Percentiles rank a stretch among this genome's conserved stretches.
phyloP scores from a whole-genome alignment of 2,888 invertebrate genomes.

The Drosophila mimetica region DNA sequence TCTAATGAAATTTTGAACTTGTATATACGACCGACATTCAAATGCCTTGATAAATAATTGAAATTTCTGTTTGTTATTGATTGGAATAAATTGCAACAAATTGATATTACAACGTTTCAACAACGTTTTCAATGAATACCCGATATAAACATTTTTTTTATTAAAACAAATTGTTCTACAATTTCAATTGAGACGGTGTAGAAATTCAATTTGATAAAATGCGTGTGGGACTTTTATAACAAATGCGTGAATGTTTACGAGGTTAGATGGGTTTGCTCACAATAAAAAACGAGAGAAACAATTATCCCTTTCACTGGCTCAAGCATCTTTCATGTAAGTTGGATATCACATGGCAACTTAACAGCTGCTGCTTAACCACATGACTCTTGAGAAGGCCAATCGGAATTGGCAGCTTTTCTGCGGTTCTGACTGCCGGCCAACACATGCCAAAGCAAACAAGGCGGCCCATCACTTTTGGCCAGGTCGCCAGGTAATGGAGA shows the following conservation, averaged over 20 bases:
- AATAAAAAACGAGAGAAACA: not conserved
- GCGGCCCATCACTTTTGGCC: slow-evolving; percentile 24
- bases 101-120: slow-evolving; percentile 10
- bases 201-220: slow-evolving; percentile 4
- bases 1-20: not conserved
- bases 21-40: not conserved
- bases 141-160: slow-evolving; percentile 3
- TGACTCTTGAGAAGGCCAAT: slow-evolving; percentile 10
- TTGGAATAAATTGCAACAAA: slow-evolving; percentile 22
- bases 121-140: slow-evolving; percentile 3
- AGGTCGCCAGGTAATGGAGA: slow-evolving; percentile 50
- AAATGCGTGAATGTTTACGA: not conserved
- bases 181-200: slow-evolving; percentile 2
- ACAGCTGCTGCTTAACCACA: slow-evolving; percentile 34
- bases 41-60: not conserved
- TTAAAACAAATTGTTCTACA: slow-evolving; percentile 12
- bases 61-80: slow-evolving; percentile 15
- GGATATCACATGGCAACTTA: slow-evolving; percentile 22
- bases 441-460: slow-evolving; percentile 42
- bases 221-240: not conserved
- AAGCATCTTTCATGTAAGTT: slow-evolving; percentile 7
- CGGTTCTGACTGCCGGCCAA: slow-evolving; percentile 32
- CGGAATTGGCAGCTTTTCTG: slow-evolving; percentile 24
- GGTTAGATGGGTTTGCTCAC: not conserved
- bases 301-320: not conserved